Base-by-base conservation (phyloP, 2,113 vertebrate genomes). In the Rhea americana region DNA sequence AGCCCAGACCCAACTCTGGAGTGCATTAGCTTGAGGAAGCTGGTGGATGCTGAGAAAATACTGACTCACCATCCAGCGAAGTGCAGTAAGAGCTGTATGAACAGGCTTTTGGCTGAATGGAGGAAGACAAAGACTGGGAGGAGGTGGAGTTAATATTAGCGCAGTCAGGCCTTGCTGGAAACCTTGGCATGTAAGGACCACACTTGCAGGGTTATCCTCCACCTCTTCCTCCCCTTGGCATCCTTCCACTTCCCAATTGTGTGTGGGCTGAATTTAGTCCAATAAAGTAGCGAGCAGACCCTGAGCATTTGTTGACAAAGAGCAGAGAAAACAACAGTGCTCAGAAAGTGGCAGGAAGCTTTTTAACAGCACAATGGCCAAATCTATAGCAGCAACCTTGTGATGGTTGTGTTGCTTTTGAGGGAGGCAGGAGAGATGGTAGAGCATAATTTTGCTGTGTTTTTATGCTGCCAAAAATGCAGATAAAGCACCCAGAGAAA, bases 271-370 rank as follows among this genome's bases (percentile, higher is more conserved):
- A 68, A 39, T 2, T 13, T 66, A 82, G 51, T 26, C 30, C 28
- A 56, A 1, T 16, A 24, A 59, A 71, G 32, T 2, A 68, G 15
- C 41, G 35, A 53, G 66, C 25, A 67, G 41, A 50, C 24, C 43
- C 68, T 13, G 12, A 8, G 56, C 2, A 0, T 16, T 47, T 14
- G 4, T 1, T 2, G 74, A 63, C 2, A 13, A 21, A 68, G 35
- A 63, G 22, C 67, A 61, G 48, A 48, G 58, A 7, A 39, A 76
- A 39, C 26, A 12, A 41, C 66, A 56, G 65, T 1, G 1, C 25
- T 55, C 12, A 24, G 66, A 18, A 45, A 59, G 51, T 1, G 6
- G 39, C 65, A 78, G 70, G 41, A 86, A 16, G 48, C 25, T 77
- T 78, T 35, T 28, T 0, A 63, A 7, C 47, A 71, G 63, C 53